A percentile compares a stretch with the other conserved stretches of the same genome.
These are phyloP conservation scores for Lacerta viridis DNA, from an alignment of 2,797 vertebrate genomes.

Conservation along the genomic window DNA sequence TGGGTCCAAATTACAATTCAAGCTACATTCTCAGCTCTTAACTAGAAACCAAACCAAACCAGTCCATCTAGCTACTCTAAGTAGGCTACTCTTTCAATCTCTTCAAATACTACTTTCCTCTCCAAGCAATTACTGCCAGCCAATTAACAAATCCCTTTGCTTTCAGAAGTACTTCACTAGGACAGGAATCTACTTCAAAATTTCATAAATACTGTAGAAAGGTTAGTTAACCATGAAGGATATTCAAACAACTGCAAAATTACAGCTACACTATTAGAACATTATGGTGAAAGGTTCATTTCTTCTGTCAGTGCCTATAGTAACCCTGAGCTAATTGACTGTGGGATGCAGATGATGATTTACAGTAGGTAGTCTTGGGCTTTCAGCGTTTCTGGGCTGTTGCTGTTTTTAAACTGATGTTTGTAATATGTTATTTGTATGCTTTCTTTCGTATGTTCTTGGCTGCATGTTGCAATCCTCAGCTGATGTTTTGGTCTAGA, in stretches of 20 bases:
- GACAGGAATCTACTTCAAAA: neutral
- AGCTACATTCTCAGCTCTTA: neutral
- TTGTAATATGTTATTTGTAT: neutral
- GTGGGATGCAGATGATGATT: neutral
- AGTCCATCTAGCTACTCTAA: neutral
- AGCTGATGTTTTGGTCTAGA: too few species aligned
- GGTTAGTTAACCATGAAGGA: neutral
- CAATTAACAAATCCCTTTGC: neutral
- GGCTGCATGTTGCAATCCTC: too few species aligned
- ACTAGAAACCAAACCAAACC: neutral
- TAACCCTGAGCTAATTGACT: neutral
- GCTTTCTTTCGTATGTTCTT: too few species aligned
- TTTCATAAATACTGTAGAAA: conserved; percentile 7
- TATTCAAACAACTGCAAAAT: neutral
- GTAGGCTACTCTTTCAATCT: neutral
- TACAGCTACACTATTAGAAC: neutral
- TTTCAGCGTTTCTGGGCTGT: neutral
- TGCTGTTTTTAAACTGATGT: neutral
- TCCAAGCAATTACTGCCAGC: neutral
- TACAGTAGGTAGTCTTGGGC: neutral
- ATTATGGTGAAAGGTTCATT: neutral
- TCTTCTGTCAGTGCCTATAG: neutral
- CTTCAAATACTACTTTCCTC: neutral
- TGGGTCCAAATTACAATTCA: neutral
- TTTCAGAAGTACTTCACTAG: neutral